These are phyloP conservation scores for Panurus biarmicus DNA, from an alignment of 2,113 vertebrate genomes.

Conservation along the genomic window DNA sequence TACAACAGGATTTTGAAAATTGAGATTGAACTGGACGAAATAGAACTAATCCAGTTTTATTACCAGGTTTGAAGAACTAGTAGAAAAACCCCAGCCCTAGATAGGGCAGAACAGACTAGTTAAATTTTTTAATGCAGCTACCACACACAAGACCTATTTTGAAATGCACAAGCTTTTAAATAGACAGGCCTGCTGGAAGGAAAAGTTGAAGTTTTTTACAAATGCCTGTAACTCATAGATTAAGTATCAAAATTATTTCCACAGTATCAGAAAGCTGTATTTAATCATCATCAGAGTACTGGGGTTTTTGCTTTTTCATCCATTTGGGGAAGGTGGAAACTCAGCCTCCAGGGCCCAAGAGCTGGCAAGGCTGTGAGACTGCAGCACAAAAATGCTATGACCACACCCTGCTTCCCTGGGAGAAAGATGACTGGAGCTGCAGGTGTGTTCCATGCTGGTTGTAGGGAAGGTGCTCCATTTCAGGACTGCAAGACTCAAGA, in stretches of 20 bases:
- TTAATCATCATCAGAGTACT: not conserved
- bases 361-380: not conserved
- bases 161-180: not conserved
- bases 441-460: not conserved
- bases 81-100: not conserved
- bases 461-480: not conserved
- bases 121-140: not conserved
- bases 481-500: not conserved
- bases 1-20: not conserved
- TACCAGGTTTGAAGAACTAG: not conserved
- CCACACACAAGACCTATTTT: not conserved
- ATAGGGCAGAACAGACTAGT: not conserved
- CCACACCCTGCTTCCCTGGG: not conserved
- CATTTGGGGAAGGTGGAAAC: not conserved
- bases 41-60: not conserved
- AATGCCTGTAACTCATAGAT: not conserved
- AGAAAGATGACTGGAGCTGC: not conserved
- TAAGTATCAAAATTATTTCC: not conserved
- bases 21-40: not conserved
- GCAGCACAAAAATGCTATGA: not conserved
- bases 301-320: not conserved
- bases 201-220: not conserved
- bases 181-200: not conserved
- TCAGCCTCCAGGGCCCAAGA: not conserved
- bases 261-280: not conserved